These are phyloP conservation scores for Drosophila lacicola DNA, from an alignment of 2,888 invertebrate genomes.

Conservation along the genomic window DNA sequence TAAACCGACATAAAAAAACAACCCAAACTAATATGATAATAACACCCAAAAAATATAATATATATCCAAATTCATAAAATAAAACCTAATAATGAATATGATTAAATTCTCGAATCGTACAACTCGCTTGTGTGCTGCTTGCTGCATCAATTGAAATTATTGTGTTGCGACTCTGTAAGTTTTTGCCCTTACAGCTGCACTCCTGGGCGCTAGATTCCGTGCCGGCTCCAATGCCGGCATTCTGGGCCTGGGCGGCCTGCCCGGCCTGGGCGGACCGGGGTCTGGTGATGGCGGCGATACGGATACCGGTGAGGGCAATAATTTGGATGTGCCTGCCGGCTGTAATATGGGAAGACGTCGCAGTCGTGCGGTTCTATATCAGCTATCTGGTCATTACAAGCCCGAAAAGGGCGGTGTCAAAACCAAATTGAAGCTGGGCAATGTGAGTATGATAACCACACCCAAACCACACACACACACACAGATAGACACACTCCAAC, in stretches of 20 bases:
- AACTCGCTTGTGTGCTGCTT: constrained; percentile 37
- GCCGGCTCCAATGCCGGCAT: constrained; percentile 91
- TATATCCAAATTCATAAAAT: constrained; percentile 7
- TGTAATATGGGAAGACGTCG: constrained; percentile 96
- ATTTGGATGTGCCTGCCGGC: constrained; percentile 92
- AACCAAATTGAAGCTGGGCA: constrained; percentile 96
- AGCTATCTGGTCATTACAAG: constrained; percentile 98
- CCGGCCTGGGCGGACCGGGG: constrained; percentile 71
- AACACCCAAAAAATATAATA: constrained; percentile 21
- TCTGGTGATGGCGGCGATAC: constrained; percentile 61
- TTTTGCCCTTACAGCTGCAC: constrained; percentile 89
- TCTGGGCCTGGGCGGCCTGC: constrained; percentile 86
- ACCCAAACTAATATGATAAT: constrained; percentile 22
- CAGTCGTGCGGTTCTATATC: constrained; percentile 97
- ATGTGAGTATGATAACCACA: constrained; percentile 88
- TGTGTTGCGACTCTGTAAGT: constrained; percentile 82
- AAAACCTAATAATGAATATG: neutral
- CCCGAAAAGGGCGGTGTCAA: constrained; percentile 93
- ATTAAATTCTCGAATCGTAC: constrained; percentile 21
- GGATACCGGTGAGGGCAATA: constrained; percentile 91
- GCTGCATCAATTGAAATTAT: constrained; percentile 40
- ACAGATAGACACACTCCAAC: neutral
- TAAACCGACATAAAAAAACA: constrained; percentile 43
- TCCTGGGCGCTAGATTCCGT: constrained; percentile 92
- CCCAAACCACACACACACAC: constrained; percentile 2